Evolutionary conservation across 2,888 invertebrate genomes (phyloP).

Genomic region (Microctonus hyperodae): DNA sequence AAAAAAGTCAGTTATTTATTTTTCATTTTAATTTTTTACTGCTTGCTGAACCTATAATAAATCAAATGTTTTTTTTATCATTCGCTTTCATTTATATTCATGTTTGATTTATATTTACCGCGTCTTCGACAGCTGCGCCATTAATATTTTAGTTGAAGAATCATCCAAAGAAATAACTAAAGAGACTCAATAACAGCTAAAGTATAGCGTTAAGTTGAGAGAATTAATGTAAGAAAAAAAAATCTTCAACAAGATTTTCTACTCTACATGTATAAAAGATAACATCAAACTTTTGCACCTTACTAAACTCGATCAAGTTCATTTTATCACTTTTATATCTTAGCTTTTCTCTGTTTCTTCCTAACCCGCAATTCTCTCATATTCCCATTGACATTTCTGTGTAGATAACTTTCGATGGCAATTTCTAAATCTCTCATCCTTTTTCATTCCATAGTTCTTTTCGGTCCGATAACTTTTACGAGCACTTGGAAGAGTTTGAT

Average conservation of each 20-base stretch:
- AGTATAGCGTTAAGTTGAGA: no score
- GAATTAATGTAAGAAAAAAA: neutral
- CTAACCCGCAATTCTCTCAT: neutral
- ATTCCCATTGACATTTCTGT: neutral
- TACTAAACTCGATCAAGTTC: neutral
- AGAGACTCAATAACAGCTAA: no score
- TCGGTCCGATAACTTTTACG: constrained; percentile 2
- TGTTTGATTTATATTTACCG: no score
- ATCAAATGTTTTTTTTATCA: no score
- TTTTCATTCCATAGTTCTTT: neutral
- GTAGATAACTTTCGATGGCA: neutral
- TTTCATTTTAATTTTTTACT: no score
- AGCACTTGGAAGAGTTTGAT: neutral
- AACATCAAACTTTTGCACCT: neutral
- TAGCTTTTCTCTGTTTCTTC: neutral
- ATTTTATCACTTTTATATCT: neutral
- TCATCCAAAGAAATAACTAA: no score
- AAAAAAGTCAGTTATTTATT: no score
- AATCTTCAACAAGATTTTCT: neutral
- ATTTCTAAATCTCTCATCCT: neutral
- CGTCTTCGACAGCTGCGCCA: no score
- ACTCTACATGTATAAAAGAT: neutral
- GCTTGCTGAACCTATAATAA: no score
- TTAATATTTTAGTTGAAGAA: no score
- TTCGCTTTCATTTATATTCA: constrained; percentile 19